A percentile compares a stretch with the other conserved stretches of the same genome.
Evolutionary conservation across 2,888 invertebrate species (phyloP).

Genomic region (Drosophila flavopinicola): DNA sequence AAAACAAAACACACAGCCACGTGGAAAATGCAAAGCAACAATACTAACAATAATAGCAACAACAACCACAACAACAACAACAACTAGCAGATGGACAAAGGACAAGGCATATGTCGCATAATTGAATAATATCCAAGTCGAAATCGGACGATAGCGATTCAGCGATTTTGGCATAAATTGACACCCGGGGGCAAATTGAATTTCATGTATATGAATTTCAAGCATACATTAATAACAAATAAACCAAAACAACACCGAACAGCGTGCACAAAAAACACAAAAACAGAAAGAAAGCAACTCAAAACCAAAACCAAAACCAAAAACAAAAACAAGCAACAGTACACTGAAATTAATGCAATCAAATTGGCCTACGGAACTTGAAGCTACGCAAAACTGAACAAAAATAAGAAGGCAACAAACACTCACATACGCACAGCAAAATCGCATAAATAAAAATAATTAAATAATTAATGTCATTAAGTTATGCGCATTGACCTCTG

Average conservation of each 20-base stretch:
- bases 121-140: slow-evolving; percentile 66
- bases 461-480: slow-evolving; percentile 78
- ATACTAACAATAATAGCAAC: slow-evolving; percentile 10
- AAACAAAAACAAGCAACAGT: background rate
- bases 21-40: slow-evolving; percentile 62
- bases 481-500: slow-evolving; percentile 59
- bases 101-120: slow-evolving; percentile 47
- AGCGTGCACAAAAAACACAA: too few species aligned
- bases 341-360: slow-evolving; percentile 31
- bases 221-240: slow-evolving; percentile 48
- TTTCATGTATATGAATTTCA: slow-evolving; percentile 42
- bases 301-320: background rate
- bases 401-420: slow-evolving; percentile 7
- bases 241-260: too few species aligned
- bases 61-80: too few species aligned
- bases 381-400: slow-evolving; percentile 16
- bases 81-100: slow-evolving; percentile 1
- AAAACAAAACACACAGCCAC: slow-evolving; percentile 58
- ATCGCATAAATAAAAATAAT: slow-evolving; percentile 77
- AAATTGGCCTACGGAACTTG: slow-evolving; percentile 39
- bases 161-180: slow-evolving; percentile 49
- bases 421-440: too few species aligned
- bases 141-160: slow-evolving; percentile 25
- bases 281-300: background rate
- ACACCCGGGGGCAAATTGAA: slow-evolving; percentile 50